phyloP scores from a whole-genome alignment of 2,113 vertebrate genomes.

The Egretta garzetta region DNA sequence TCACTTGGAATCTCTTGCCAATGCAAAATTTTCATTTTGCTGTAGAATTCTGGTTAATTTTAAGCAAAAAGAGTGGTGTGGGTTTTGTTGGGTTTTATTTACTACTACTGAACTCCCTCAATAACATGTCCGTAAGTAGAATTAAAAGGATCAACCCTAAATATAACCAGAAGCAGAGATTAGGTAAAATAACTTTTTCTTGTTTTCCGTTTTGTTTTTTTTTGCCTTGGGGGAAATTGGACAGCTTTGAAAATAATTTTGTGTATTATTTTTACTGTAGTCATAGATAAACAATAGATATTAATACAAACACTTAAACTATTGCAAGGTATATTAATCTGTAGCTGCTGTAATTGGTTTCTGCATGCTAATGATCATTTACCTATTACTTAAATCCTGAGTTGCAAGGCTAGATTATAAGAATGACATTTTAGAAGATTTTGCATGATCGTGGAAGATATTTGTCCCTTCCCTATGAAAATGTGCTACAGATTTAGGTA shows the following conservation, averaged over 20 bases:
- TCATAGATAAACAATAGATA: not conserved
- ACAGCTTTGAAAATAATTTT: not conserved
- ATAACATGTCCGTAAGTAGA: not conserved
- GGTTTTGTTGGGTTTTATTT: not conserved
- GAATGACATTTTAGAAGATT: not conserved
- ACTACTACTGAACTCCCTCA: not conserved
- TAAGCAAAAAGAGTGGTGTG: not conserved
- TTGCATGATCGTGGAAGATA: not conserved
- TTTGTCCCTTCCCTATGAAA: not conserved
- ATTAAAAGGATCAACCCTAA: not conserved
- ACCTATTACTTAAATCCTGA: not conserved
- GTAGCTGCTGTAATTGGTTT: not conserved
- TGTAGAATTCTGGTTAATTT: not conserved
- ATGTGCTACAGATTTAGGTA: not conserved
- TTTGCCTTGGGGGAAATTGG: not conserved
- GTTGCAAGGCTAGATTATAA: not conserved
- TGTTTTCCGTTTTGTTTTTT: not conserved
- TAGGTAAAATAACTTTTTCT: not conserved
- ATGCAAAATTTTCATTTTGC: not conserved
- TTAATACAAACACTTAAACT: not conserved
- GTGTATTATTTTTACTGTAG: not conserved
- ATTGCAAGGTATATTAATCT: not conserved
- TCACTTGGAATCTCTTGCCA: not conserved
- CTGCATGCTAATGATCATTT: not conserved
- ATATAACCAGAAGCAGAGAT: not conserved